Evolutionary conservation across 2,797 vertebrate species (phyloP), one percentile per base, ranked within the genome.

Genomic region (Phalanger gymnotis): DNA sequence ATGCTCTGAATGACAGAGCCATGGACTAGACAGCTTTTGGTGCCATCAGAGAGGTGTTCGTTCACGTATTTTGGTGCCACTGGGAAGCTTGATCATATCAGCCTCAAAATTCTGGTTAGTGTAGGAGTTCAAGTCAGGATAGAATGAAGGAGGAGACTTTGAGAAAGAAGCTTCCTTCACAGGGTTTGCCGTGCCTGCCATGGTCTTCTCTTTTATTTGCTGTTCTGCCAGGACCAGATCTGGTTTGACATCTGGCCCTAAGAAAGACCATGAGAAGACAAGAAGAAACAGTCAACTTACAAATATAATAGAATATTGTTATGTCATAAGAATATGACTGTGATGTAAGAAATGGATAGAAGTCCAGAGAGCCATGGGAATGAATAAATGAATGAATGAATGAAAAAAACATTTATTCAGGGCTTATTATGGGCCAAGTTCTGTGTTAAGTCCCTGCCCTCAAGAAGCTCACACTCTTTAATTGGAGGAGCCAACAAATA

Each of bases 211-310:
- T 11, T 96, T 94, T 0, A 51, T 66, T 90, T 30, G 6, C 87
- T 96, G 92, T 66, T 96, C 91, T 73, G 97, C 94, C 92, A 93
- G 90, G 31, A 96, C 53, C 31, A 98, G 93, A 12, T 93, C 95
- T 3, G 31, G 54, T 55, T 98, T 98, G 90, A 98, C 54, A 2
- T 97, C 94, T 2, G 98, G 98, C 40, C 98, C 97, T 98, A 53
- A 0, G 13, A 34, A 53, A 10, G 28, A 25, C 61, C 2, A 5
- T 58, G 91, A 5, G 10, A 53, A 47, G 31, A 34, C 1, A 14
- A 2, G 51, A 31, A 54, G 52, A 14, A 73, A 53, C 53, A 11
- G 22, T 14, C 47, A 27, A 87, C 12, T 47, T 87, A 40, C 19
- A 51, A 27, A 87, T 27, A 27, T 27, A 47, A 87, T 51, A 87